phyloP scores from a whole-genome alignment of 2,797 vertebrate genomes.

The Salarias fasciatus region DNA sequence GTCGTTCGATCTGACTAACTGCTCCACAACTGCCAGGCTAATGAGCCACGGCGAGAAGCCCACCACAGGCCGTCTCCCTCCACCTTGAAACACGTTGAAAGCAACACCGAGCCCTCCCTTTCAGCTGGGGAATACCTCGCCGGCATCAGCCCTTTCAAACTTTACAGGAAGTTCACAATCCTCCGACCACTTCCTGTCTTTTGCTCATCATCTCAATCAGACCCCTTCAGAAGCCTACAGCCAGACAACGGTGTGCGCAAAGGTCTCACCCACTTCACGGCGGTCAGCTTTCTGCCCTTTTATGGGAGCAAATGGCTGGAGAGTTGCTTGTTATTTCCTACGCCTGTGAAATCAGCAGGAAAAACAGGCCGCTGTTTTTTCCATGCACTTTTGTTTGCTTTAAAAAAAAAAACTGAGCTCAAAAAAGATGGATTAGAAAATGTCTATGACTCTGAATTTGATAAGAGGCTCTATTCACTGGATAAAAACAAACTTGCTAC shows the following conservation, averaged over 20 bases:
- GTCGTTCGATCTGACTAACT: conserved; percentile 21
- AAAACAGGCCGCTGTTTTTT: conserved; percentile 53
- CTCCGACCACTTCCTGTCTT: conserved; percentile 40
- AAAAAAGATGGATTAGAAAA: no score
- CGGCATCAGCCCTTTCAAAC: background rate
- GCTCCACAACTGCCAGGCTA: conserved; percentile 20
- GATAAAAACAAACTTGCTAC: conserved; percentile 14
- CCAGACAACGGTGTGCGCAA: background rate
- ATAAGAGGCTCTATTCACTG: conserved; percentile 24
- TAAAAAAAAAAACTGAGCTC: background rate
- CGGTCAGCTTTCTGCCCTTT: conserved; percentile 75
- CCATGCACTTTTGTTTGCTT: background rate
- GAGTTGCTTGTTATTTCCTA: conserved; percentile 71
- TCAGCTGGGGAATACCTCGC: conserved; percentile 9
- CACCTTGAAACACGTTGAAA: no score
- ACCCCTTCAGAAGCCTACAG: background rate
- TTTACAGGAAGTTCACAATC: conserved; percentile 36
- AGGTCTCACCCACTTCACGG: conserved; percentile 21
- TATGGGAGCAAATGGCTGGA: conserved; percentile 73
- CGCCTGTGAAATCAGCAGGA: conserved; percentile 59
- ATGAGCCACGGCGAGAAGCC: conserved; percentile 27
- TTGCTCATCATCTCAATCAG: conserved; percentile 17
- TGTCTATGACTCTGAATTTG: background rate
- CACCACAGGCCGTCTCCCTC: background rate
- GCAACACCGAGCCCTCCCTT: background rate